Base-by-base conservation (phyloP, 2,888 invertebrate species). In the Pseudoips prasinana region DNA sequence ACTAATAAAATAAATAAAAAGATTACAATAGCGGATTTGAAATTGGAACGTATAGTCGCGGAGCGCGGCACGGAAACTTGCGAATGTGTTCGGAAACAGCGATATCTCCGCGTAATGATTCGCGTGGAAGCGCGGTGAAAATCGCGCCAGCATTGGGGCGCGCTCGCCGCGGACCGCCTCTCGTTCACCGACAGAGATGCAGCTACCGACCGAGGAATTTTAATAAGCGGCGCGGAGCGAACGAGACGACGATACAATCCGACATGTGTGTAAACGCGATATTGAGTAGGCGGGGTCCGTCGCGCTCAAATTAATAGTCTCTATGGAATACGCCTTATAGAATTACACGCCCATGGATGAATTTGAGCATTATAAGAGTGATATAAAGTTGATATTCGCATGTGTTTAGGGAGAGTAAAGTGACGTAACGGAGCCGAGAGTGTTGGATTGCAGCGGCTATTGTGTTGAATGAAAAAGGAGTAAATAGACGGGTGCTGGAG, bases 401-500 rank as follows among this genome's bases (percentile, higher is more conserved):
- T 47, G 57, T 23, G 2, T 7, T 1, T 2, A 1, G 17, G 9
- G 34, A 51, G 36, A 62, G 58, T 66, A 67, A 72, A 76, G 60
- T 64, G 76, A 68, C 73, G 75, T 84, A 75, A 73, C 55, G 68
- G 51, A 67, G 52, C 58, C 54, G 58, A 59, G 62, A 50, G 67
- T 58, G 67, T 80, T 71, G 74, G 80, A 84, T 86, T 87, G 87
- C 87, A 87, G 79, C 67, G 66, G 76, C 85, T 86, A 87, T 88
- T 88, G 88, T 88, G 84, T 82, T 87, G 85, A 87, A 84, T 87
- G 86, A 87, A 88, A 88, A 87, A 87, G 88, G 86, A 87, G 88
- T 88, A 88, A 88, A 87, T 87, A 86, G 84, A 79, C 70, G 64
- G 73, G 72, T 71, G 81, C 81, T 73, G 85, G 81, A 81, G 85